Base-by-base conservation (phyloP, 2,888 invertebrate genomes). In the Chrysolina americana region DNA sequence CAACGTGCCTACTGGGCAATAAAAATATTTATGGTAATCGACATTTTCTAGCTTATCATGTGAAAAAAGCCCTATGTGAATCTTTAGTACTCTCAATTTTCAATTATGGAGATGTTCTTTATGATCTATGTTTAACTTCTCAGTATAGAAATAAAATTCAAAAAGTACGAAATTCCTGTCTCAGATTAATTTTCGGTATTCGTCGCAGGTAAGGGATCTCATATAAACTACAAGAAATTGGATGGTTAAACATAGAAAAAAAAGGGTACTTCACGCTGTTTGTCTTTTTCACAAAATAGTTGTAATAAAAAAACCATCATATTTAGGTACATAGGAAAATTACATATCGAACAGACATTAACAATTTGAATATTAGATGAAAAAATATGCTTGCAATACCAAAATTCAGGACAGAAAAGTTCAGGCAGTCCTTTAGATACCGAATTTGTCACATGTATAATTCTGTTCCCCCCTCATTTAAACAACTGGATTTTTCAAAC, bases 181-280 rank as follows among this genome's bases (percentile, higher is more conserved):
- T 70, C 10, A 48, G 70, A 41, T 50, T 64, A 23, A 70, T 70
- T 28, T 70, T 62, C 36, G 70, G 15, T 62, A 70, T 64, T 70
- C 41, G 70, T 44, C 47, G 48, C 28, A 11, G 48, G 28, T 64
- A 64, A 50, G 64, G 70, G 19, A 41, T 70, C 36, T 17, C 64
- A 41, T 19, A 64, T 36, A 70, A 50, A 41, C 64, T 70, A 19
- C 62, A 64, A 41, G n/a, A 50, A 70, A 21, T 41, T 13, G 50
- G 63, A n/a, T 64, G 53, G 70, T 63, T 70, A 23, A 70, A 70
- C 50, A 64, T 19, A n/a, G 63, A 28, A 56, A n/a, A n/a, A n/a
- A n/a, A n/a, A n/a, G 15, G 28, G 13, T 47, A 48, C 47, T 59
- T 36, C n/a, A n/a, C n/a, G 63, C 70, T 59, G 62, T 47, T 21